A percentile compares a stretch with the other conserved stretches of the same genome.
phyloP scores from a whole-genome alignment of 2,888 invertebrate genomes.

The Sinhomidia bicolor region DNA sequence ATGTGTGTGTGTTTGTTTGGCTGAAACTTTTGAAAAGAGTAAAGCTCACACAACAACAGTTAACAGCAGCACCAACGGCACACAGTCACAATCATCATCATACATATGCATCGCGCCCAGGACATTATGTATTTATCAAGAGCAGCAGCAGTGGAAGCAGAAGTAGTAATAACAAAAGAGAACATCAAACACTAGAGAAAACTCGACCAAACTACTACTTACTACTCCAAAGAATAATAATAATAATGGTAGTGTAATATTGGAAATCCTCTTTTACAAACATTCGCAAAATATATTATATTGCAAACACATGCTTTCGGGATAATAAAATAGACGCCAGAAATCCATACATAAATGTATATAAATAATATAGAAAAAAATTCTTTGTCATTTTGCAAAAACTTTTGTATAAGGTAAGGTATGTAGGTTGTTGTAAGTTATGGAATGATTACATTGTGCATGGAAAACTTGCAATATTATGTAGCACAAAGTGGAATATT shows the following conservation, averaged over 20 bases:
- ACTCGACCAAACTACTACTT: constrained; percentile 15
- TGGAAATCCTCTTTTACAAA: neutral
- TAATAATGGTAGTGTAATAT: constrained; percentile 30
- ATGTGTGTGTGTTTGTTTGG: neutral
- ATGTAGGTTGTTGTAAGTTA: too few species aligned
- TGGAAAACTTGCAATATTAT: neutral
- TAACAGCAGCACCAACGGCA: too few species aligned
- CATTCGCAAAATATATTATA: neutral
- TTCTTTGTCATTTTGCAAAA: constrained; percentile 32
- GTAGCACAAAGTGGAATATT: neutral
- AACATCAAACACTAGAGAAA: constrained; percentile 26
- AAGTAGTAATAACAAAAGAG: constrained; percentile 8
- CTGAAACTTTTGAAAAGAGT: neutral
- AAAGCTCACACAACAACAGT: constrained; percentile 12
- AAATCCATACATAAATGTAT: too few species aligned
- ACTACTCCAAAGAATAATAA: constrained; percentile 16
- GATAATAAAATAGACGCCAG: too few species aligned
- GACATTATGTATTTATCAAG: neutral
- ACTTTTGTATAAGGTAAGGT: neutral
- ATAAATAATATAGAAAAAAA: neutral
- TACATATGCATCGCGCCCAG: neutral
- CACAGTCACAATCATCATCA: neutral
- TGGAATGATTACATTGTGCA: neutral
- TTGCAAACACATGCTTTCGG: too few species aligned
- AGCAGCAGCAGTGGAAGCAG: neutral